A percentile compares a stretch with the other conserved stretches of the same genome.
phyloP scores from a whole-genome alignment of 2,888 invertebrate genomes.

The Cryptocephalus moraei region DNA sequence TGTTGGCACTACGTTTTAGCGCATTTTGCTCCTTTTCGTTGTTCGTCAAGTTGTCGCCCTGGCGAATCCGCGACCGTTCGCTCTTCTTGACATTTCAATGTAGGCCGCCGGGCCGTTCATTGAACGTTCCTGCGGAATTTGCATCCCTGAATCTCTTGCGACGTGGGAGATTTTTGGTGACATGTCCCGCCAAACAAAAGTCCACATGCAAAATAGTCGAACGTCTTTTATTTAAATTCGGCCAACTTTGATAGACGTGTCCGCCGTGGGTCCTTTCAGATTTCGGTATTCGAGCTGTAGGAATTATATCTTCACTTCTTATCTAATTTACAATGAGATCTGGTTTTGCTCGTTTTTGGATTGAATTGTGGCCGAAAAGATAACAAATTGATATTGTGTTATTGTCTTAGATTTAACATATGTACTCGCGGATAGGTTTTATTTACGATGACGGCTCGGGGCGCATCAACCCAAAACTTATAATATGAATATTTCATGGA shows the following conservation, averaged over 20 bases:
- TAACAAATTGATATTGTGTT: constrained; percentile 35
- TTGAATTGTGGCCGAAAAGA: constrained; percentile 33
- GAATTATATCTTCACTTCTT: constrained; percentile 29
- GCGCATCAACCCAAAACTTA: no score
- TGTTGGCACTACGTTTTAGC: constrained; percentile 21
- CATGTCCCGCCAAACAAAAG: constrained; percentile 19
- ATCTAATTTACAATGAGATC: constrained; percentile 33
- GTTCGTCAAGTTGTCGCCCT: constrained; percentile 31
- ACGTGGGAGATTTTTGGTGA: constrained; percentile 33
- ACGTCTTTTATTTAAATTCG: constrained; percentile 34
- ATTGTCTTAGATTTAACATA: constrained; percentile 20
- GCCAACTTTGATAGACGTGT: constrained; percentile 31
- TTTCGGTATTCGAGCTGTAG: constrained; percentile 29
- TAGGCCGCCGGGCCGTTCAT: constrained; percentile 19
- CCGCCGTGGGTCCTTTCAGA: constrained; percentile 25
- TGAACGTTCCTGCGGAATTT: constrained; percentile 19
- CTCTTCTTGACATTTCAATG: constrained; percentile 27
- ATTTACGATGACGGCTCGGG: no score
- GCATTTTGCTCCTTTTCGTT: constrained; percentile 21
- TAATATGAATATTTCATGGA: no score
- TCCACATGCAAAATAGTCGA: constrained; percentile 29
- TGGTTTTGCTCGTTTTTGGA: constrained; percentile 29
- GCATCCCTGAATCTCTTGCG: constrained; percentile 28
- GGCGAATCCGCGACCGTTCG: constrained; percentile 11
- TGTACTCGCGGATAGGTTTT: constrained; percentile 6